phyloP scores from a whole-genome alignment of 2,888 invertebrate genomes.

The Euplexia lucipara region DNA sequence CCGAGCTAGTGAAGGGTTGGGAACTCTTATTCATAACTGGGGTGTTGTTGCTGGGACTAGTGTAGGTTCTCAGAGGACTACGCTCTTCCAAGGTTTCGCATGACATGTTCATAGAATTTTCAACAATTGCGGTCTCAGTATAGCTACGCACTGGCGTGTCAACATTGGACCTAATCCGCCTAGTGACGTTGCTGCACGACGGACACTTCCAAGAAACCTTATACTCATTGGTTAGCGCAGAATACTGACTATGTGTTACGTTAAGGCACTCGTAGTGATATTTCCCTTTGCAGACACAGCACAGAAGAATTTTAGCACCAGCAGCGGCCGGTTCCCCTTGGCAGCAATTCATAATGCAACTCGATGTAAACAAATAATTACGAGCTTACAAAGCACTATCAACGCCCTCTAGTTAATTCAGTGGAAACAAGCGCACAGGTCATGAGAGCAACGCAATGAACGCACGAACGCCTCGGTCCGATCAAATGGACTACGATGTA shows the following conservation, averaged over 20 bases:
- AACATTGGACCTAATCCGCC: slow-evolving; percentile 15
- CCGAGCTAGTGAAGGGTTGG: no score
- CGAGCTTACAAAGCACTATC: neutral
- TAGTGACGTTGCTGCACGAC: slow-evolving; percentile 16
- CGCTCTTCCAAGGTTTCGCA: slow-evolving; percentile 3
- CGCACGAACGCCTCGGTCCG: no score
- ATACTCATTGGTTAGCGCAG: slow-evolving; percentile 2
- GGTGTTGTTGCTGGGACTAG: no score
- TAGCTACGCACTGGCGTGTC: slow-evolving; percentile 17
- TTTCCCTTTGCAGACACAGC: slow-evolving; percentile 6
- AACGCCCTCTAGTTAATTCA: neutral
- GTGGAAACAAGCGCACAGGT: no score
- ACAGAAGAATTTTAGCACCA: neutral
- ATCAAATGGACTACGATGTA: no score
- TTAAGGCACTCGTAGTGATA: slow-evolving; percentile 14
- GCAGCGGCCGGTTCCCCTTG: slow-evolving; percentile 5
- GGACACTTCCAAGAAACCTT: slow-evolving; percentile 20
- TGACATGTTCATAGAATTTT: slow-evolving; percentile 16
- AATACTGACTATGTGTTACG: neutral
- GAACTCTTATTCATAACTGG: no score
- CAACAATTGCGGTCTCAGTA: neutral
- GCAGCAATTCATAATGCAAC: slow-evolving; percentile 8
- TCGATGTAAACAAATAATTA: neutral
- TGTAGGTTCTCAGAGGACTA: neutral
- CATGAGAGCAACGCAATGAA: no score